Evolutionary conservation across 2,113 vertebrate genomes (phyloP).

Genomic region (Pimephales promelas): DNA sequence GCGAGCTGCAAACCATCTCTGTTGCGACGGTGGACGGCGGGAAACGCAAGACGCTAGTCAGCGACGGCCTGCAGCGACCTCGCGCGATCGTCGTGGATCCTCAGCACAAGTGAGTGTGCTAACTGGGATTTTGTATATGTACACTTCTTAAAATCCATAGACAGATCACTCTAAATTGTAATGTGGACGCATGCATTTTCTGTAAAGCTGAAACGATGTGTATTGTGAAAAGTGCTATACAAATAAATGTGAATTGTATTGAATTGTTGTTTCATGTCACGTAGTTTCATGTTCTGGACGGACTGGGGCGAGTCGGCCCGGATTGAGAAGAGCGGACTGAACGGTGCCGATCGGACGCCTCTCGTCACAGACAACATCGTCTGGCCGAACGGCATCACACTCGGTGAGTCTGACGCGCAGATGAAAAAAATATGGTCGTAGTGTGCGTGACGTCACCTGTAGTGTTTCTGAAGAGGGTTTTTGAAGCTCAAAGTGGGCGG

Average conservation of each 20-base stretch:
- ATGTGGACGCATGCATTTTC: too few relatives aligned
- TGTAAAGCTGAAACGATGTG: too few relatives aligned
- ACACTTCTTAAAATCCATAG: too few relatives aligned
- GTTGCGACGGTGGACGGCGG: constrained; percentile 80
- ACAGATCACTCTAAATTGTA: too few relatives aligned
- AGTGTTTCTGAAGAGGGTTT: too few relatives aligned
- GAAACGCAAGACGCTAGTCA: constrained; percentile 81
- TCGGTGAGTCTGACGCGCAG: constrained; percentile 72
- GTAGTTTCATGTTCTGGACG: constrained; percentile 92
- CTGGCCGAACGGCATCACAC: constrained; percentile 89
- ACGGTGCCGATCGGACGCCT: constrained; percentile 76
- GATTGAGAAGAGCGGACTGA: constrained; percentile 87
- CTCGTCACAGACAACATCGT: constrained; percentile 81
- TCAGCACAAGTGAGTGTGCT: constrained; percentile 67
- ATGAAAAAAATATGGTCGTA: background rate
- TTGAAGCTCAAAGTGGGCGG: too few relatives aligned
- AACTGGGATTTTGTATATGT: too few relatives aligned
- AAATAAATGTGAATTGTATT: too few relatives aligned
- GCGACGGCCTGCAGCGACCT: constrained; percentile 74
- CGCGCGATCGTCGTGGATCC: constrained; percentile 85
- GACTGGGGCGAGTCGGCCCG: constrained; percentile 84
- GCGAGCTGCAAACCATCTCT: constrained; percentile 74
- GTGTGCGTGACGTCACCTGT: too few relatives aligned
- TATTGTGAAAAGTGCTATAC: too few relatives aligned
- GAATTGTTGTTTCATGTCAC: background rate